Conservation (phyloP, 2,113 vertebrate species). For the Mola mola region DNA sequence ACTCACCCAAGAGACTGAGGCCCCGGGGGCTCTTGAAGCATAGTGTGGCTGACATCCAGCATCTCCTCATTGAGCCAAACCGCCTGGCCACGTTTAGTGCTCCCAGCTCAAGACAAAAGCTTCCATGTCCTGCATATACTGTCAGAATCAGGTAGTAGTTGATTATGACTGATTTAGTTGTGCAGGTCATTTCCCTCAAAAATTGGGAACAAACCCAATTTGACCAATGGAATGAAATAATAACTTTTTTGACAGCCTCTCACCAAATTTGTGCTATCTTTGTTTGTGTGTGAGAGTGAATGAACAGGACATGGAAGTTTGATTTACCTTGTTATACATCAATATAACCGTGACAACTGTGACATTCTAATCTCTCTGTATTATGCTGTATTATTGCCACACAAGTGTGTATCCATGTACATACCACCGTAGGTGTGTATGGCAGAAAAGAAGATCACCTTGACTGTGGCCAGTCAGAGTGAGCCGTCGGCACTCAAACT, state of each 20-base stretch:
- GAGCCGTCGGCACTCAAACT: slow-evolving; percentile 77
- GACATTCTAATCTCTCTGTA: slow-evolving; percentile 46
- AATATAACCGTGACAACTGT: slow-evolving; percentile 27
- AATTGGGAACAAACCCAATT: slow-evolving; percentile 35
- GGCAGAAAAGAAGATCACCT: slow-evolving; percentile 76
- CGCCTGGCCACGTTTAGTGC: slow-evolving; percentile 24
- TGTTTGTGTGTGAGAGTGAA: slow-evolving; percentile 20
- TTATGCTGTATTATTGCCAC: slow-evolving; percentile 30
- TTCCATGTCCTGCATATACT: slow-evolving; percentile 60
- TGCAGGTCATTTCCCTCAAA: slow-evolving; percentile 40
- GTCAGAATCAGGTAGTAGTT: slow-evolving; percentile 60
- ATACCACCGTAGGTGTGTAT: slow-evolving; percentile 53
- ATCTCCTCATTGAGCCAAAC: slow-evolving; percentile 59
- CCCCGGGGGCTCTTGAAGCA: slow-evolving; percentile 52
- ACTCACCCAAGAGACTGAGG: slow-evolving; percentile 64
- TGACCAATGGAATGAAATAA: slow-evolving; percentile 51
- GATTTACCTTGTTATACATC: slow-evolving; percentile 31
- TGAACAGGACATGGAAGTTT: slow-evolving; percentile 10
- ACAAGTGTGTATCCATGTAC: slow-evolving; percentile 28
- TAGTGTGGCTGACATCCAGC: slow-evolving; percentile 57
- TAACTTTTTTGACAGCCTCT: slow-evolving; percentile 37
- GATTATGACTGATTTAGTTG: slow-evolving; percentile 59
- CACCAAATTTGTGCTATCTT: slow-evolving; percentile 17
- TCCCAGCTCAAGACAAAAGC: slow-evolving; percentile 54
- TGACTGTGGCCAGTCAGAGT: slow-evolving; percentile 81